phyloP scores from a whole-genome alignment of 2,797 vertebrate genomes.

The Scyliorhinus canicula region DNA sequence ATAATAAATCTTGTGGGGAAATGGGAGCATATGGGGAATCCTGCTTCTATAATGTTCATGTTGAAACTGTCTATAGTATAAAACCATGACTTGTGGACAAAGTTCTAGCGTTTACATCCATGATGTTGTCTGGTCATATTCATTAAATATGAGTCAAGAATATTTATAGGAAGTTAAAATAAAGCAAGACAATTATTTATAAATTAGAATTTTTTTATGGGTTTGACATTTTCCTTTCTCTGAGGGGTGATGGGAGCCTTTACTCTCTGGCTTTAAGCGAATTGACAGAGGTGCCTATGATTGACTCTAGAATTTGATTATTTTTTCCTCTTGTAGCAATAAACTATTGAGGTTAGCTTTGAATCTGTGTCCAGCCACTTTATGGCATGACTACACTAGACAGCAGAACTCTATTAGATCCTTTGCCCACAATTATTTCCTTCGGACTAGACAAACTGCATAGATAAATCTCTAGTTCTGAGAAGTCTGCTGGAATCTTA shows the following conservation, averaged over 20 bases:
- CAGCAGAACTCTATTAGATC: neutral
- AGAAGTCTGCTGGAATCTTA: neutral
- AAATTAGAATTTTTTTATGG: neutral
- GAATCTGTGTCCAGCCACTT: neutral
- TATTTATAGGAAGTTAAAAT: neutral
- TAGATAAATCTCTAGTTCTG: neutral
- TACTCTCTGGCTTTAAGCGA: neutral
- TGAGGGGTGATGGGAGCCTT: neutral
- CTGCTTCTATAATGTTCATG: neutral
- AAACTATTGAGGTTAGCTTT: neutral
- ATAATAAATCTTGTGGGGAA: neutral
- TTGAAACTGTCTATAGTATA: neutral
- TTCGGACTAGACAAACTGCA: neutral
- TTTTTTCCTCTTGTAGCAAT: neutral
- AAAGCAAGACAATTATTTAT: neutral
- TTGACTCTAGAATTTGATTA: neutral
- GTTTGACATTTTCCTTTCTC: neutral
- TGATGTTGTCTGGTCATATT: too few species aligned
- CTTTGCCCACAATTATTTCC: neutral
- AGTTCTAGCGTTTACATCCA: neutral
- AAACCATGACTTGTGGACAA: neutral
- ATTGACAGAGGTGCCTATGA: neutral
- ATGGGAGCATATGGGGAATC: neutral
- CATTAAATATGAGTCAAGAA: neutral
- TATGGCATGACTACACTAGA: neutral